Evolutionary conservation across 1,140 invertebrate species (phyloP), one percentile per base, ranked within the genome.

Genomic region (Drosophila jambulina): DNA sequence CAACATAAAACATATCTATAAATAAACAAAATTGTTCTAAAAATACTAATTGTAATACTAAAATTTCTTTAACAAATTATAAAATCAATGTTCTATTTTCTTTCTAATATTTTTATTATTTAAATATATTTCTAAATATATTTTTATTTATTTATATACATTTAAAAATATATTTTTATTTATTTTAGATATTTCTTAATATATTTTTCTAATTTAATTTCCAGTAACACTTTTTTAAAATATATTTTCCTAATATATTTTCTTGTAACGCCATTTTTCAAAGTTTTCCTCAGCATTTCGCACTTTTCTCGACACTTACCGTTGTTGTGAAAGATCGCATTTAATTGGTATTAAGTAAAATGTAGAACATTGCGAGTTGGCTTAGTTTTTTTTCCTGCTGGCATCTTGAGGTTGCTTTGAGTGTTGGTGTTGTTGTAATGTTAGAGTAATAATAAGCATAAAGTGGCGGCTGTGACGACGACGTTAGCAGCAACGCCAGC

Each of bases 341-440:
- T 71, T 72, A 71, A 72, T 72, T 72, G 69, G 69, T 72, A 72
- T 72, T 72, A 72, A 60, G 69, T 72, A 72, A 72, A 72, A 72
- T 72, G 69, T 72, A 59, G 69, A 72, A 70, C 69, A 71, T 71
- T 59, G 69, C 67, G 27, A 71, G 27, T 38, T 59, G 53, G n/a
- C 46, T 45, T 25, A 27, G 48, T 36, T 69, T 65, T 53, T 36
- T 23, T 29, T 34, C 10, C 23, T 32, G 59, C 59, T 67, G 36
- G 27, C 34, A 25, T 36, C 45, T 34, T 7, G 17, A 49, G 48
- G 17, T 29, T 12, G 46, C 25, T 12, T n/a, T 5, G 9, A 21
- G 42, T 71, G 42, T 59, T 72, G 67, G 27, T 70, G 69, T 53
- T 51, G 13, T 23, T 54, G 51, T 54, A 36, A 54, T 54, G 51